Evolutionary conservation across 2,797 vertebrate species (phyloP), one percentile per base, ranked within the genome.

Genomic region (Prionace glauca): DNA sequence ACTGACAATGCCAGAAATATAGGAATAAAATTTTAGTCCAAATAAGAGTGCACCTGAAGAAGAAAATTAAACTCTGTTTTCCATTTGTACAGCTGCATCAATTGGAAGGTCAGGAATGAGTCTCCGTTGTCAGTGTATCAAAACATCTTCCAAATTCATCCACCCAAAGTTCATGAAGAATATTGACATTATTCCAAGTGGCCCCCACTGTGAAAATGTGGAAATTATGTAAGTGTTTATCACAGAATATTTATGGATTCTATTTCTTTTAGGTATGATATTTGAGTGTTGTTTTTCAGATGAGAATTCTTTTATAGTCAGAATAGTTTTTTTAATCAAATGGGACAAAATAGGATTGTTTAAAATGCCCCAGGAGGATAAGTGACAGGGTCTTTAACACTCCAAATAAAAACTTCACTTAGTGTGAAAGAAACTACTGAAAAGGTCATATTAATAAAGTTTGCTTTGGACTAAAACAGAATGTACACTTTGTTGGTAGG

Each of bases 121-220:
- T 32, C 26, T 90, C 56, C 87, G 26, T 14, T 90, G 87, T 60
- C 87, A 90, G 87, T 90, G 87, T 32, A 56, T 62, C 45, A 90
- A 90, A 90, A 90, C 56, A 62, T 3, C 60, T 26, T 90, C 87
- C 12, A n/a, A 32, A 26, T 90, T 90, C 87, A 90, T 90, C 56
- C 50, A 62, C 62, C 87, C 87, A 26, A 60, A 32, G 50, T 62
- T 62, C 87, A 62, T 90, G 87, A 32, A 62, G 50, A 62, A 90
- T 56, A 90, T 90, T 90, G 87, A 62, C 32, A 90, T 90, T 62
- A n/a, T 62, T n/a, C 87, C 87, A 32, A 90, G 87, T 62, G 56
- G 87, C 16, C 56, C 56, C 22, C 87, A 90, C 56, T 90, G 87
- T 84, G 79, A 41, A 41, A 84, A 84, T 41, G 79, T 84, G 5